These are phyloP conservation scores for Periphyllus acericola DNA, from an alignment of 2,888 invertebrate genomes.

Conservation along the genomic window DNA sequence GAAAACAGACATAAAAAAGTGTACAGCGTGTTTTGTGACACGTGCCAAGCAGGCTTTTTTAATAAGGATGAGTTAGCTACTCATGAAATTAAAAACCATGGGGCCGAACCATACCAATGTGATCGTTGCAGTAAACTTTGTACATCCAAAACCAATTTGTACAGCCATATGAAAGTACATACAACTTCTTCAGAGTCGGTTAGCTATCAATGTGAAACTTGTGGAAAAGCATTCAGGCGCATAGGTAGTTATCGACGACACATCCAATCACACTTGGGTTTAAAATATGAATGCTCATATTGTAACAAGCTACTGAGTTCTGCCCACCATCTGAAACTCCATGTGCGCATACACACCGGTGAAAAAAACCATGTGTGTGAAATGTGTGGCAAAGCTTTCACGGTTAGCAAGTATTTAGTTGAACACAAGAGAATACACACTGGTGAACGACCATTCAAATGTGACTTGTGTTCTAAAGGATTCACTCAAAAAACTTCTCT, in stretches of 20 bases:
- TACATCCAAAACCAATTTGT: constrained; percentile 63
- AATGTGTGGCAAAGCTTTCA: constrained; percentile 63
- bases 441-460: constrained; percentile 63
- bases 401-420: constrained; percentile 62
- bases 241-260: constrained; percentile 63
- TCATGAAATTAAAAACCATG: constrained; percentile 63
- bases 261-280: constrained; percentile 62
- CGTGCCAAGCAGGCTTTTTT: constrained; percentile 63
- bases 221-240: constrained; percentile 63
- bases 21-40: constrained; percentile 62
- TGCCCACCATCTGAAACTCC: constrained; percentile 63
- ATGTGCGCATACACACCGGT: constrained; percentile 63
- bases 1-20: constrained; percentile 62
- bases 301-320: constrained; percentile 62
- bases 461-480: constrained; percentile 63
- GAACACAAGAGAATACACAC: constrained; percentile 63
- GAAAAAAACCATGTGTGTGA: constrained; percentile 63
- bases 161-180: constrained; percentile 63
- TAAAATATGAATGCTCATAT: constrained; percentile 62
- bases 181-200: constrained; percentile 58
- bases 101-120: constrained; percentile 63
- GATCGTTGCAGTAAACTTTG: constrained; percentile 63
- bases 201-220: constrained; percentile 63
- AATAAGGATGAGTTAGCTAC: constrained; percentile 62
- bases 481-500: constrained; percentile 63